A percentile compares a stretch with the other conserved stretches of the same genome.
These are phyloP conservation scores for Sympetrum striolatum DNA, from an alignment of 2,888 invertebrate species.

Conservation along the genomic window DNA sequence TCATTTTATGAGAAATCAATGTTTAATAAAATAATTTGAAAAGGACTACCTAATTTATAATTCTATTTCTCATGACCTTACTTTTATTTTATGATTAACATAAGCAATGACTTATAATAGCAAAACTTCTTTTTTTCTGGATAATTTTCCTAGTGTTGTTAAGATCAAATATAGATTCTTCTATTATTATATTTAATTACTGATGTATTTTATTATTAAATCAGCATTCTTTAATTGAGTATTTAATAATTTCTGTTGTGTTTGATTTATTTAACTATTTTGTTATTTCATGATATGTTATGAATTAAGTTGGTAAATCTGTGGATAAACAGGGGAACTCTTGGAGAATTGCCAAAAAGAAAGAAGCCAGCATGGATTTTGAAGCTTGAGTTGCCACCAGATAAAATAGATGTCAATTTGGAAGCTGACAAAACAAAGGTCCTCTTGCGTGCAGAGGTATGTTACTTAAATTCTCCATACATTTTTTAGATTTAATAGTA, in stretches of 20 bases:
- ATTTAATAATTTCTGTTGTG: background rate
- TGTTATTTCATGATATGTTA: background rate
- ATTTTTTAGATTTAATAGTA: no score
- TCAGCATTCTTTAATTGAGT: background rate
- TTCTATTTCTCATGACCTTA: no score
- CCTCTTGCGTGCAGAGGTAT: conserved; percentile 62
- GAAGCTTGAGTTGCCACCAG: conserved; percentile 58
- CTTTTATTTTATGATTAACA: no score
- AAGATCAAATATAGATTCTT: no score
- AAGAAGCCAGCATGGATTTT: conserved; percentile 62
- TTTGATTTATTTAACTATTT: conserved; percentile 4
- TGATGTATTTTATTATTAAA: no score
- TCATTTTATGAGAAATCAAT: no score
- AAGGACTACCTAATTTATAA: no score
- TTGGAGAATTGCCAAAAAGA: conserved; percentile 54
- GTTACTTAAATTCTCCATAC: background rate
- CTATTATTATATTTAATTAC: no score
- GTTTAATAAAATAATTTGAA: no score
- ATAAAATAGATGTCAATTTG: conserved; percentile 65
- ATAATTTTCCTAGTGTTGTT: no score
- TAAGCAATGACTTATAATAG: no score
- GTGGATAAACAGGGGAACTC: conserved; percentile 57
- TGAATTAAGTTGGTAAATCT: conserved; percentile 59
- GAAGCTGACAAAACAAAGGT: conserved; percentile 68
- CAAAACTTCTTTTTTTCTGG: no score